These are phyloP conservation scores for Euura lappo DNA, from an alignment of 1,140 invertebrate genomes.

Conservation along the genomic window DNA sequence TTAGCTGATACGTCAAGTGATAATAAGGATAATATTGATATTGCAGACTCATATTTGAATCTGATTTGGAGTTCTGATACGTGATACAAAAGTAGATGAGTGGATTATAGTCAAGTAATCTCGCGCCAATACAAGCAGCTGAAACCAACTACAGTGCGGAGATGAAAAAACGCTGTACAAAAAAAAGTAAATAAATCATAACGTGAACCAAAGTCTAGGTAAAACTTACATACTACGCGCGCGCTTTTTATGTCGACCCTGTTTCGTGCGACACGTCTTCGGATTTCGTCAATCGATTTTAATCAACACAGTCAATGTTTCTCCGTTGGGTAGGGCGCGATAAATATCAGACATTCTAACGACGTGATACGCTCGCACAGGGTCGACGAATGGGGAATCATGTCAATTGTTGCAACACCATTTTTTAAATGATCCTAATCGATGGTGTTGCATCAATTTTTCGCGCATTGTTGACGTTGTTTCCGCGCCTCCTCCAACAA, in stretches of 20 bases:
- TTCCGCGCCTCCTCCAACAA: slow-evolving; percentile 24
- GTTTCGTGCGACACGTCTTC: slow-evolving; percentile 20
- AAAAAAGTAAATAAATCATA: slow-evolving; percentile 21
- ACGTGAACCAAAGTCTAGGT: slow-evolving; percentile 24
- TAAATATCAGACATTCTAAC: not conserved
- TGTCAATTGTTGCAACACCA: slow-evolving; percentile 34
- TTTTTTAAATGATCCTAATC: slow-evolving; percentile 3
- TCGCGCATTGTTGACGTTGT: slow-evolving; percentile 33
- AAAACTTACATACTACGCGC: slow-evolving; percentile 34
- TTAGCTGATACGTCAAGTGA: not conserved
- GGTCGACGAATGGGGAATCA: slow-evolving; percentile 28
- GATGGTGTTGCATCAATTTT: slow-evolving; percentile 34
- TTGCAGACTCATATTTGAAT: no score
- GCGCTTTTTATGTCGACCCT: slow-evolving; percentile 47
- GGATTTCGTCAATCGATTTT: no score
- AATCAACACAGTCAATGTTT: no score
- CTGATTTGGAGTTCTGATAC: not conserved
- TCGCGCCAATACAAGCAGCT: slow-evolving; percentile 45
- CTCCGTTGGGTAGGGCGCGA: no score
- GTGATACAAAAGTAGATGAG: not conserved
- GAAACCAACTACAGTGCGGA: slow-evolving; percentile 18
- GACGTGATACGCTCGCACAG: slow-evolving; percentile 27
- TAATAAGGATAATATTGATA: not conserved
- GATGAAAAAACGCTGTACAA: slow-evolving; percentile 23
- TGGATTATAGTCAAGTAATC: slow-evolving; percentile 47